Evolutionary conservation across 2,113 vertebrate species (phyloP).

Genomic region (Piprites chloris): DNA sequence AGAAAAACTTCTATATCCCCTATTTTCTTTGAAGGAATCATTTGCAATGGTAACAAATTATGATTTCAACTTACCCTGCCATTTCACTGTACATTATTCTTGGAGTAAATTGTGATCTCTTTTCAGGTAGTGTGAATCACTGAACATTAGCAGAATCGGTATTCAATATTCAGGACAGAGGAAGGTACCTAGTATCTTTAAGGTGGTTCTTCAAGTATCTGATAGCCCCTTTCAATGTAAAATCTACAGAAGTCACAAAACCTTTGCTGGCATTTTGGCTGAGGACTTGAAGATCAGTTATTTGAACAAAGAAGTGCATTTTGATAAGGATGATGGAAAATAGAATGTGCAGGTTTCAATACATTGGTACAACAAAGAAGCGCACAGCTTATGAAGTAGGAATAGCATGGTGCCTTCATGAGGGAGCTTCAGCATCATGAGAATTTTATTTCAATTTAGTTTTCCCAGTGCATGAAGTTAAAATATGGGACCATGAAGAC

Average conservation of each 20-base stretch:
- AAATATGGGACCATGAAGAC: rapidly evolving
- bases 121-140: neutral
- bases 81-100: neutral
- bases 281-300: neutral
- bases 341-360: neutral
- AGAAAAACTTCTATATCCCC: neutral
- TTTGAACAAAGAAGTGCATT: neutral
- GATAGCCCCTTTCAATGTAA: neutral
- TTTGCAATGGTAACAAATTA: neutral
- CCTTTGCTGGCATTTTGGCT: neutral
- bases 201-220: neutral
- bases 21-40: neutral
- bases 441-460: neutral
- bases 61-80: neutral
- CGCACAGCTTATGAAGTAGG: neutral
- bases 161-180: neutral
- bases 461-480: neutral
- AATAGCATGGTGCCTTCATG: neutral
- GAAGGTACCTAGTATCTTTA: neutral
- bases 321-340: neutral
- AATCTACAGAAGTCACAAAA: neutral
- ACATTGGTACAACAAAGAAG: neutral
- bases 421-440: neutral
- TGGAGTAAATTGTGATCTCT: neutral
- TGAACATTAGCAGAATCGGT: neutral